These are phyloP conservation scores for Unio delphinus DNA, from an alignment of 2,888 invertebrate species.

Conservation along the genomic window DNA sequence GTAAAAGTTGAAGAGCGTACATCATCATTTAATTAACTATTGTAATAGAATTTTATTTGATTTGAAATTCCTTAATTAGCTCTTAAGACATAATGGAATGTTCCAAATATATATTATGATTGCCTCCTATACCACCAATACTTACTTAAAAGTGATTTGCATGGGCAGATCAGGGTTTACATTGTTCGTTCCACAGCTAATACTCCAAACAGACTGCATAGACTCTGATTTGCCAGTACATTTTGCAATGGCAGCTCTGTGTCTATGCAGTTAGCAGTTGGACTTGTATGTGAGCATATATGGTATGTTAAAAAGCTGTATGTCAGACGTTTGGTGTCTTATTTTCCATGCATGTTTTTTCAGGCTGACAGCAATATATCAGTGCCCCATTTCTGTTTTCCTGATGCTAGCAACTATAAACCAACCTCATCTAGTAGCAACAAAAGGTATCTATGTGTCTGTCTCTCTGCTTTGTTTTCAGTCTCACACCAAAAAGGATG, in stretches of 20 bases:
- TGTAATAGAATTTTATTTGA: no score
- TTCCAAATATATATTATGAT: no score
- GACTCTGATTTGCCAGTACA: neutral
- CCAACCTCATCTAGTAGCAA: slow-evolving; percentile 42
- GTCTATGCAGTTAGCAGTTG: neutral
- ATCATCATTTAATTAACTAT: no score
- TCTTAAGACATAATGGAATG: no score
- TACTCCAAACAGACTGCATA: neutral
- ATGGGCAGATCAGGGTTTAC: no score
- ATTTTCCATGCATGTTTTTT: slow-evolving; percentile 12
- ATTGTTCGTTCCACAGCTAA: neutral
- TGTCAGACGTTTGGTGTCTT: slow-evolving; percentile 2
- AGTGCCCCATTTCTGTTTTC: slow-evolving; percentile 84
- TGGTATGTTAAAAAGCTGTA: neutral
- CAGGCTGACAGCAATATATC: slow-evolving; percentile 71
- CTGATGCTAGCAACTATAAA: slow-evolving; percentile 79
- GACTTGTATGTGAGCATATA: no score
- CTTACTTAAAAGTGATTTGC: no score
- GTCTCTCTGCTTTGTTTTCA: no score
- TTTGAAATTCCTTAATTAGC: no score
- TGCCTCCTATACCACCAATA: no score
- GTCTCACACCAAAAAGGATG: no score
- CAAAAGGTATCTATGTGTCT: slow-evolving; percentile 4
- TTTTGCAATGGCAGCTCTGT: neutral
- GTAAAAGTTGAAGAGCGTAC: no score